Conservation (phyloP, 1,140 invertebrate species). For the Portunus trituberculatus region DNA sequence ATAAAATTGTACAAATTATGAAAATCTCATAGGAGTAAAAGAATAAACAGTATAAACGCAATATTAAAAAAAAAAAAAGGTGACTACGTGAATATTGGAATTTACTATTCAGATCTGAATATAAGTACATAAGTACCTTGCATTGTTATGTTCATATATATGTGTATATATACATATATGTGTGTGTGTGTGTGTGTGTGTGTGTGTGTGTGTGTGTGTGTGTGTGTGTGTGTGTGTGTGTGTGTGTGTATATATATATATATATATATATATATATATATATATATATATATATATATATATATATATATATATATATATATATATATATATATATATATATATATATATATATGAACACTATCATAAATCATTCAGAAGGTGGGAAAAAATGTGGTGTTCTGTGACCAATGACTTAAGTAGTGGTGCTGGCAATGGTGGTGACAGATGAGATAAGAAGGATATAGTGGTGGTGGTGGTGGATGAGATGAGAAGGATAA, state of each 20-base stretch:
- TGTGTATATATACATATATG: constrained; percentile 17
- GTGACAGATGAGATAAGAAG: background rate
- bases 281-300: constrained; percentile 39
- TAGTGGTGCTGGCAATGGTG: background rate
- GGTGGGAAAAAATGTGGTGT: background rate
- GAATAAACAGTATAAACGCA: too few species aligned
- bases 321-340: background rate
- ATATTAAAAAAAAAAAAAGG: too few species aligned
- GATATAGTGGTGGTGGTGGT: background rate
- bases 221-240: constrained; percentile 37
- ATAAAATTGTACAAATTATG: too few species aligned
- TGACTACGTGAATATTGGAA: too few species aligned
- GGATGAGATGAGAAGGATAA: background rate
- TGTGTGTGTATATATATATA: constrained; percentile 22
- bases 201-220: background rate
- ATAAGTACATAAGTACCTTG: background rate
- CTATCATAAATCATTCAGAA: background rate
- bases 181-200: background rate
- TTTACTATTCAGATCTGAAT: background rate
- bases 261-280: constrained; percentile 42
- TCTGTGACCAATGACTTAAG: background rate
- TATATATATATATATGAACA: background rate
- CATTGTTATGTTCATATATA: constrained; percentile 31
- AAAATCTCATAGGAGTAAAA: too few species aligned
- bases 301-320: constrained; percentile 28